A percentile compares a stretch with the other conserved stretches of the same genome.
Evolutionary conservation across 2,888 invertebrate species (phyloP).

Genomic region (Arenicola marina): DNA sequence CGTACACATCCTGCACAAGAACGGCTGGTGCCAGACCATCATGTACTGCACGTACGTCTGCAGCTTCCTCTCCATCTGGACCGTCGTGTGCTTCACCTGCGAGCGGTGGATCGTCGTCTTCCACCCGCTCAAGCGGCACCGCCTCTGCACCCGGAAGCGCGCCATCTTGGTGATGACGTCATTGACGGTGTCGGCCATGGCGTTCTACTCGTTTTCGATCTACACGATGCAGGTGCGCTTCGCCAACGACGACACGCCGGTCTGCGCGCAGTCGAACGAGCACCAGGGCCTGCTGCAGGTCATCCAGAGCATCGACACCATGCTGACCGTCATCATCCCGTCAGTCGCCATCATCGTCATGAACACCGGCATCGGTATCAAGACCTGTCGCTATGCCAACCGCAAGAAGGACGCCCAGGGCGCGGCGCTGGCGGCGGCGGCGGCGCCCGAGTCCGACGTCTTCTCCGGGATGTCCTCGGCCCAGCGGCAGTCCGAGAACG

Average conservation of each 20-base stretch:
- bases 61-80: conserved; percentile 37
- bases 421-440: neutral
- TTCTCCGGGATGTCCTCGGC: conserved; percentile 13
- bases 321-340: conserved; percentile 30
- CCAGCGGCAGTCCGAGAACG: conserved; percentile 2
- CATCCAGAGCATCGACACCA: conserved; percentile 24
- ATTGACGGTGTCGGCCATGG: conserved; percentile 18
- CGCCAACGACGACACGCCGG: neutral
- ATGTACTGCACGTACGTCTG: conserved; percentile 68
- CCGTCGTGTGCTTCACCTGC: conserved; percentile 31
- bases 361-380: conserved; percentile 31
- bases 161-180: conserved; percentile 26
- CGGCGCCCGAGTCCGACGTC: conserved; percentile 10
- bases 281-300: conserved; percentile 11
- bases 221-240: conserved; percentile 18
- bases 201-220: conserved; percentile 28
- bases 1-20: conserved; percentile 47
- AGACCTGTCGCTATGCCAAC: conserved; percentile 27
- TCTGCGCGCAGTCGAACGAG: neutral
- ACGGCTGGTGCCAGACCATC: conserved; percentile 74
- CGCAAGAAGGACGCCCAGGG: conserved; percentile 1
- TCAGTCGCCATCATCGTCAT: conserved; percentile 27
- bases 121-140: conserved; percentile 27
- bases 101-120: conserved; percentile 34
- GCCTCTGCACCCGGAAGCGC: conserved; percentile 30